phyloP scores from a whole-genome alignment of 1,140 invertebrate species.

The Macrotrachela quadricornifera region DNA sequence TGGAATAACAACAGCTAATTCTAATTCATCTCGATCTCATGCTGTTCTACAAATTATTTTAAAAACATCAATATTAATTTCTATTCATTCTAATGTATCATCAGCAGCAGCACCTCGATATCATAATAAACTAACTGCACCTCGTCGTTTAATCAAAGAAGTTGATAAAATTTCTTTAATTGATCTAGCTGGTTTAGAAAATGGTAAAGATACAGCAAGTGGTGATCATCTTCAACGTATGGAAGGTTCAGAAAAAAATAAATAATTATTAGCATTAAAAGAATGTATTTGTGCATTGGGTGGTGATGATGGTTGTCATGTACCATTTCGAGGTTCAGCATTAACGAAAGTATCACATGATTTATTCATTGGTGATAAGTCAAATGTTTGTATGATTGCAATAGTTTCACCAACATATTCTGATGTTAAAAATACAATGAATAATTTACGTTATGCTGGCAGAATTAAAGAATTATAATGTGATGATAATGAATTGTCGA shows the following conservation, averaged over 20 bases:
- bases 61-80: constrained; percentile 15
- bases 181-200: constrained; percentile 62
- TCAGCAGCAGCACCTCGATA: neutral
- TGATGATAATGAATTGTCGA: neutral
- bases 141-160: constrained; percentile 32
- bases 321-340: constrained; percentile 90
- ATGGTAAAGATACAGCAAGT: constrained; percentile 88
- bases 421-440: constrained; percentile 87
- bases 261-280: constrained; percentile 80
- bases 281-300: constrained; percentile 92
- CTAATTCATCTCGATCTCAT: constrained; percentile 76
- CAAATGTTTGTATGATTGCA: constrained; percentile 95
- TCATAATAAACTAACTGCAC: neutral
- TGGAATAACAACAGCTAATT: constrained; percentile 73
- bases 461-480: constrained; percentile 16
- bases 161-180: constrained; percentile 96
- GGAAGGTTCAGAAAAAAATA: constrained; percentile 98
- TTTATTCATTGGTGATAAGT: constrained; percentile 96
- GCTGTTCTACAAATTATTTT: constrained; percentile 58
- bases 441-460: constrained; percentile 88
- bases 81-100: neutral
- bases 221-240: constrained; percentile 80
- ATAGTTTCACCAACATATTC: constrained; percentile 85
- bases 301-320: constrained; percentile 60
- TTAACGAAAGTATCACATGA: constrained; percentile 88